Base-by-base conservation (phyloP, 2,113 vertebrate genomes). In the Ranitomeya imitator region DNA sequence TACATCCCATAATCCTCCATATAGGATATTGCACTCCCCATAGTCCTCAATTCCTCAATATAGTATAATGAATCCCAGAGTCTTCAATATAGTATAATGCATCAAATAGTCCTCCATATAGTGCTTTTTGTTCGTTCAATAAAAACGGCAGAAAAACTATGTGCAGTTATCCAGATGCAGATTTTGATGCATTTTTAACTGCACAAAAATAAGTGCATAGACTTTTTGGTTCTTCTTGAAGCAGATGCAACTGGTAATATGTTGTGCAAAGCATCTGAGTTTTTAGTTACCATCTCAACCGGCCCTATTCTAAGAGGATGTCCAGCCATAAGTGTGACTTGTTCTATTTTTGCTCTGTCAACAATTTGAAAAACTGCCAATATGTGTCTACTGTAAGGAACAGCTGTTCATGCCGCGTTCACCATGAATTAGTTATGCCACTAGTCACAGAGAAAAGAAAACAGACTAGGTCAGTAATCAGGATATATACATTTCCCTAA, bases 311-410 rank as follows among this genome's bases (percentile, higher is more conserved):
- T 45, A 11, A n/a, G 54, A 26, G 78, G n/a, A 59, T 57, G 77
- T 23, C 52, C 77, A 54, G 77, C 77, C 77, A n/a, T n/a, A 23
- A 59, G 59, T 60, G 73, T 52, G 37, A 52, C 73, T 76, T 21
- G 37, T 59, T 59, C 55, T 57, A 80, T 79, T 57, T 54, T 79
- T 57, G 77, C 19, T 55, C 77, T 26, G 21, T 54, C 19, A 79
- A 57, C 52, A 57, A 19, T 57, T 57, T 79, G 77, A 79, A 23
- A 23, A 79, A 23, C 51, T 21, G 52, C 5, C 78, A 59, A 15
- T 31, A 23, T 59, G 55, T 80, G 23, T 80, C 55, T 80, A 31
- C n/a, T 57, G 55, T 80, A 80, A 79, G 77, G 77, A 79, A 59
- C 78, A 80, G 78, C 55, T 80, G 55, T 80, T 26, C 23, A 23